Base-by-base conservation (phyloP, 2,797 vertebrate genomes). In the Chrosomus eos region DNA sequence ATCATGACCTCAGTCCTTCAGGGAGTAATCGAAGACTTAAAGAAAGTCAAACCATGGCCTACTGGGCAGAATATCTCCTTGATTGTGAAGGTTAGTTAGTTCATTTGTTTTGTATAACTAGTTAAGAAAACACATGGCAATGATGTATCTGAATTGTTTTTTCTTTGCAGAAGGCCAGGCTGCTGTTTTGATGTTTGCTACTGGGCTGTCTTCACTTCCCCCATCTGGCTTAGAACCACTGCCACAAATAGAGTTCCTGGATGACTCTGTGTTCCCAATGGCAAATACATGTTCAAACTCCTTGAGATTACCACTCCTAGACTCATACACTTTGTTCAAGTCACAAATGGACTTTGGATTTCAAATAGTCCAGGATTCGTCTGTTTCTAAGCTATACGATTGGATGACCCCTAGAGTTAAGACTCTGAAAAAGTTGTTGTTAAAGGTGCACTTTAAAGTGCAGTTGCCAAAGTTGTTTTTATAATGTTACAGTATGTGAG, bases 221-320 rank as follows among this genome's bases (percentile, higher is more conserved):
- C 73, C 74, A 53, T 68, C 82, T 81, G 77, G 86, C 68, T 60
- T 85, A 43, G 71, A 85, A 77, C 83, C 83, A 38, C 28, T 38
- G 48, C 86, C 82, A 84, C 3, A 28, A 33, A 81, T 80, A 36
- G 36, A 87, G 83, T 88, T 88, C 62, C 53, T 89, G 33, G 53
- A 58, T 38, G 51, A 83, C 36, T 83, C 80, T 36, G 80, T 33
- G n/a, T 85, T 89, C 40, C 76, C 88, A 83, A 85, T 81, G 83
- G 75, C 86, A 75, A 85, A 89, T 64, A 87, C 76, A 81, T 87
- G 83, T 58, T 8, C 77, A 55, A 89, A 86, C 81, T 81, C 64
- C 40, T 45, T 81, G 38, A 83, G 68, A 80, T 77, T 81, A 81
- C 88, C 86, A 82, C 64, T 85, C 21, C 33, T 83, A 23, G 67